These are phyloP conservation scores for Anastrepha ludens DNA, from an alignment of 1,140 invertebrate species.

Conservation along the genomic window DNA sequence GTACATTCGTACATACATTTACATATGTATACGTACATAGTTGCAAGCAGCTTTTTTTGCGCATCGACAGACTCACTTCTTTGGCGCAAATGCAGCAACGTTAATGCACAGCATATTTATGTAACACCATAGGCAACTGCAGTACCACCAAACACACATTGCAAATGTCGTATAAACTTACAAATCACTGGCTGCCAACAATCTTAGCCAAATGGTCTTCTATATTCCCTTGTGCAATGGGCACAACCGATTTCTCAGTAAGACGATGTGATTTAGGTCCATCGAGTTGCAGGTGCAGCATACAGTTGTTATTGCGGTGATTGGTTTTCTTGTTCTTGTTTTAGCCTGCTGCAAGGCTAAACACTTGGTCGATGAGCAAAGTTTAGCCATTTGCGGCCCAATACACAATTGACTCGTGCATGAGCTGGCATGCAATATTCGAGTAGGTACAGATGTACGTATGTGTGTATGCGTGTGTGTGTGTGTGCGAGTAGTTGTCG, in stretches of 20 bases:
- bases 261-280: neutral
- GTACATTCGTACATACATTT: no score
- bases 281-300: constrained; percentile 35
- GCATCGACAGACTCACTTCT: neutral
- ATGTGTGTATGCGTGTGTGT: neutral
- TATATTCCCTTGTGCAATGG: constrained; percentile 15
- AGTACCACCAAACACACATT: neutral
- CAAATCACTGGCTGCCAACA: constrained; percentile 39
- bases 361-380: neutral
- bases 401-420: constrained; percentile 9
- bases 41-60: neutral
- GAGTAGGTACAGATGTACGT: neutral
- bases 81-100: neutral
- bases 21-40: no score
- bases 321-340: neutral
- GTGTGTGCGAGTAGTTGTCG: neutral
- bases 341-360: neutral
- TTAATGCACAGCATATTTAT: no score
- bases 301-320: neutral
- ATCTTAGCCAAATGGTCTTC: neutral
- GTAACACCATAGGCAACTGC: neutral
- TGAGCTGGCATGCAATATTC: neutral
- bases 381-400: constrained; percentile 7
- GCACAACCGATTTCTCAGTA: neutral
- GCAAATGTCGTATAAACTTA: neutral